Conservation (phyloP, 2,797 vertebrate genomes). For the Sebastes taczanowskii region DNA sequence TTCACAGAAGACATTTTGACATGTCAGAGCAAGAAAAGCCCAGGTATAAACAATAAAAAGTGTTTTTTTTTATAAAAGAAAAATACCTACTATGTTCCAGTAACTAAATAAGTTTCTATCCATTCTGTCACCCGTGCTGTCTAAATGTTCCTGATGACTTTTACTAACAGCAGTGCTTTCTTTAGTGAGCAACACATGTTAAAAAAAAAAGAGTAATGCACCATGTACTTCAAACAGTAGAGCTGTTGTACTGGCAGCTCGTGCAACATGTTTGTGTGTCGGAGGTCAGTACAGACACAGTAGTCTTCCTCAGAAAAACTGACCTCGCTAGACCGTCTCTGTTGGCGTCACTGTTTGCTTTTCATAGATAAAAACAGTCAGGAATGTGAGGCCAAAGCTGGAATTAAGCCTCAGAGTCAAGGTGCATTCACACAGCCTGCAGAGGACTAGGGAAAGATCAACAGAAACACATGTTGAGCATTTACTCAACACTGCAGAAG, state of each 20-base stretch:
- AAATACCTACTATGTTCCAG: not conserved
- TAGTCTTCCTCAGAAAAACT: conserved; percentile 13
- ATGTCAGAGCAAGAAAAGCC: not conserved
- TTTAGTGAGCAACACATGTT: not conserved
- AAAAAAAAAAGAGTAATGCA: not conserved
- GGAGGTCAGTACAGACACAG: not conserved
- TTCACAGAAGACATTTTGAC: not conserved
- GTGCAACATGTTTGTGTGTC: conserved; percentile 8
- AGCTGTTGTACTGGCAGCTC: conserved; percentile 6
- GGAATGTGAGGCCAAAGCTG: conserved; percentile 66
- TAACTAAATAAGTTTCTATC: not conserved
- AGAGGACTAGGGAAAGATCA: not conserved
- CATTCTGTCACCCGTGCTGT: not conserved
- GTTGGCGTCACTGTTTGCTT: conserved; percentile 62
- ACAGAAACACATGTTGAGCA: not conserved
- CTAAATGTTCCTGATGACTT: not conserved
- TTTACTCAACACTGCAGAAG: conserved; percentile 1
- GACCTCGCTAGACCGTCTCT: conserved; percentile 39
- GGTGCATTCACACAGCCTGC: not conserved
- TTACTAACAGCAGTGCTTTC: not conserved
- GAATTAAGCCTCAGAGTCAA: conserved; percentile 40
- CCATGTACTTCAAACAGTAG: conserved; percentile 5
- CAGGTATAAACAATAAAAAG: not conserved
- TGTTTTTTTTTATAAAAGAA: not conserved
- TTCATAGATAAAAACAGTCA: conserved; percentile 63